Base-by-base conservation (phyloP, 1,140 invertebrate genomes). In the Helicoverpa armigera region DNA sequence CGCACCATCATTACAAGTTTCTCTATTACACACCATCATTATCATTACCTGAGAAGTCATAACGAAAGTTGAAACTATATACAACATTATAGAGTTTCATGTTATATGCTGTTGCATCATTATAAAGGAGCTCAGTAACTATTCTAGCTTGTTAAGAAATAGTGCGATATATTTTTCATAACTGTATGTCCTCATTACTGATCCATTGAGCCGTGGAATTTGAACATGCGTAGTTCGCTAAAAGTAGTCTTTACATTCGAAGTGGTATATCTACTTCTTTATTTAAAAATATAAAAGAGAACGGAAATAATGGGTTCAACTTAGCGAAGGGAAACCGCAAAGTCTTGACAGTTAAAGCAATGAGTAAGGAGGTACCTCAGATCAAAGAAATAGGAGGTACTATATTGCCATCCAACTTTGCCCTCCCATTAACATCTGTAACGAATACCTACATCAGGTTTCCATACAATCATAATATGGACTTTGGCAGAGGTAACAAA, bases 121-220 rank as follows among this genome's bases (percentile, higher is more conserved):
- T 7, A 31, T n/a, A 12, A 72, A 51, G 18, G 2, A 53, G 23
- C 16, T 53, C 12, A 51, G 50, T 53, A 1, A 18, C 50, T 16
- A 53, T 70, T 12, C 50, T 31, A 54, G 48, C 12, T 72, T 29
- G 69, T 72, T 72, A 53, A 53, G 69, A 72, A 72, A 72, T 69
- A 16, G 43, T 72, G 50, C 69, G 50, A 70, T 70, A 63, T 65
- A 72, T 23, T 70, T 70, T 70, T 70, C 18, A 29, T 53, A 70
- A 69, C 35, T 35, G 65, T 35, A 58, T 9, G 13, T 43, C 50
- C 69, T 72, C 50, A 29, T 54, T 72, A 54, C 16, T 72, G 23
- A 31, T 54, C 13, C 50, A 54, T 54, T 31, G 69, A 31, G 23
- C 12, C 50, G 69, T 72, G 58, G 58, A 23, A 11, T 31, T 23